Evolutionary conservation across 2,113 vertebrate species (phyloP).

Genomic region (Nothocercus julius): DNA sequence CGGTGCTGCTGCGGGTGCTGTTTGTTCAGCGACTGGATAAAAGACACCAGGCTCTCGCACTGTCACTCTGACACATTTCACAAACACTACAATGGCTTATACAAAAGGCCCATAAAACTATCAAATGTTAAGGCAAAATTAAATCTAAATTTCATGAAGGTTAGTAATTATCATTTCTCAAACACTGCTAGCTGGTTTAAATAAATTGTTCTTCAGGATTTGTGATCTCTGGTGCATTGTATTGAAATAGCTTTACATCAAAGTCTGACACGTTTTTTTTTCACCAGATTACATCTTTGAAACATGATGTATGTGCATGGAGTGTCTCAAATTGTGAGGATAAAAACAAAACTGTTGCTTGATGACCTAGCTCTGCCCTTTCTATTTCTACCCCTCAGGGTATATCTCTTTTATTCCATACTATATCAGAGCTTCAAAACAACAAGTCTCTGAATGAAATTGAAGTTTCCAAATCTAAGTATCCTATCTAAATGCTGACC

Average conservation of each 20-base stretch:
- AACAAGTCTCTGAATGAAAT: conserved; percentile 15
- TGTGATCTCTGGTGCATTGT: not conserved
- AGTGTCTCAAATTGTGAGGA: conserved; percentile 9
- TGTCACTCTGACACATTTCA: not conserved
- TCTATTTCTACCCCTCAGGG: conserved; percentile 14
- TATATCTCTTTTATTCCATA: not conserved
- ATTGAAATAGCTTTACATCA: conserved; percentile 16
- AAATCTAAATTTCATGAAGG: conserved; percentile 31
- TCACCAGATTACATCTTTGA: conserved; percentile 20
- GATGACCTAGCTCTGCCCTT: not conserved
- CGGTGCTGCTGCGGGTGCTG: not conserved
- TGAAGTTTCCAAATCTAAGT: conserved; percentile 37
- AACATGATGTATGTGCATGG: not conserved
- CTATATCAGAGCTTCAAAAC: conserved; percentile 21
- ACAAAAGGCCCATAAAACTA: conserved; percentile 13
- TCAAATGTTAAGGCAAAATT: conserved; percentile 27
- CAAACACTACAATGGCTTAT: conserved; percentile 1
- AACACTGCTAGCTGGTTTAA: not conserved
- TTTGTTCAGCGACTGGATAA: conserved; percentile 19
- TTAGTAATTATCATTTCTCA: conserved; percentile 40
- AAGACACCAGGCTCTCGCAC: not conserved
- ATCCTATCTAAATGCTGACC: not conserved
- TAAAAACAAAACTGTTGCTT: conserved; percentile 42
- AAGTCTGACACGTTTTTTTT: not conserved
- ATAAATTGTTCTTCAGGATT: conserved; percentile 14